Base-by-base conservation (phyloP, 2,113 vertebrate species). In the Dipodomys merriami region DNA sequence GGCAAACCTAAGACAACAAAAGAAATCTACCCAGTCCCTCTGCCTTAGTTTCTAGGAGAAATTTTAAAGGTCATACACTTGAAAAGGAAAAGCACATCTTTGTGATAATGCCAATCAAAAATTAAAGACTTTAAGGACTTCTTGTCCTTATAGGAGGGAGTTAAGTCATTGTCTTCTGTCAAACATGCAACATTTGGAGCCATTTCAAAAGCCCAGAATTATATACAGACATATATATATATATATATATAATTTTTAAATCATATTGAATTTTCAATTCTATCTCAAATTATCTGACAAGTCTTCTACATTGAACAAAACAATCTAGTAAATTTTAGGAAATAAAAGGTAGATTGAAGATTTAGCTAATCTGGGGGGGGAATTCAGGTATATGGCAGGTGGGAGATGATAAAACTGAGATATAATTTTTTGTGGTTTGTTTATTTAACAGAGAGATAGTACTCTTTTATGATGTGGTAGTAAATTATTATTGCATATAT, bases 11-110 rank as follows among this genome's bases (percentile, higher is more conserved):
- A 64, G 23, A 64, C 62, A 64, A 64, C 62, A 64, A 64, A 62
- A 19, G 60, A 22, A 62, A 62, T 62, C 60, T 62, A 22, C 20
- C 6, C 62, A 64, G 23, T 64, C 23, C 62, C 16, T 86, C 62
- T 91, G 78, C 4, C 20, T 77, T 68, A 90, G 35, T 90, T 95
- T 91, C 49, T 72, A 64, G 30, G 83, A 83, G 20, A 87, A 91
- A 90, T 5, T 81, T 53, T 53, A 77, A 95, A 90, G 82, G 23
- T 91, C 72, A 91, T 33, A 73, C 6, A 72, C 2, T 0, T 15
- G 25, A 18, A 25, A 86, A 65, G 60, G 86, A 90, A 72, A n/a
- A 33, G 65, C 2, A 60, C 44, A 68, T 77, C 85, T 60, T 81
- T 73, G 35, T 64, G 72, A 86, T 89, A 90, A 79, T 53, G 12